phyloP scores from a whole-genome alignment of 2,888 invertebrate genomes.

The Parnassius mnemosyne region DNA sequence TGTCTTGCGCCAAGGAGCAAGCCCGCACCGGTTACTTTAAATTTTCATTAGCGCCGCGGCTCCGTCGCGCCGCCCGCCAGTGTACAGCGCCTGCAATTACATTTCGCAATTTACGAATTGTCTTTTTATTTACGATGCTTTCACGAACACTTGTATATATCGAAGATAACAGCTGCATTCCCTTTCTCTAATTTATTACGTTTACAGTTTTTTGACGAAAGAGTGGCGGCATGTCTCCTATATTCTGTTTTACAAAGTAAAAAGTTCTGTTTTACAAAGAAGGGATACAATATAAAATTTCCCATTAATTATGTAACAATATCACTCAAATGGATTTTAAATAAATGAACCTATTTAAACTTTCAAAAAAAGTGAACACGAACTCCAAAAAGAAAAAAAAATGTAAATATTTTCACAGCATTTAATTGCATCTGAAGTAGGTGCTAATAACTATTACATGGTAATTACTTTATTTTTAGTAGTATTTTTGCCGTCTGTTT shows the following conservation, averaged over 20 bases:
- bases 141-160: constrained; percentile 36
- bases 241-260: constrained; percentile 6
- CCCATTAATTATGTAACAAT: no score
- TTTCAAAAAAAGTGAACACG: no score
- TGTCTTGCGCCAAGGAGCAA: constrained; percentile 34
- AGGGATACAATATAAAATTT: no score
- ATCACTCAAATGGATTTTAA: no score
- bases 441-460: no score
- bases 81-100: constrained; percentile 58
- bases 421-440: no score
- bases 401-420: no score
- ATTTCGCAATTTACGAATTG: constrained; percentile 67
- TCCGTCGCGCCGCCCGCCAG: constrained; percentile 36
- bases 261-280: no score
- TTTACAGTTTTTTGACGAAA: constrained; percentile 7
- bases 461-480: no score
- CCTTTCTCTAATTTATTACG: constrained; percentile 11
- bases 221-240: background rate
- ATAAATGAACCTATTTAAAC: no score
- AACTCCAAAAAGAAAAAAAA: no score
- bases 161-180: constrained; percentile 19
- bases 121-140: constrained; percentile 60
- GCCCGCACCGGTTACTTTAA: constrained; percentile 67
- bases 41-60: constrained; percentile 66
- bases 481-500: no score